Evolutionary conservation across 2,888 invertebrate genomes (phyloP).

Genomic region (Hyposoter didymator): DNA sequence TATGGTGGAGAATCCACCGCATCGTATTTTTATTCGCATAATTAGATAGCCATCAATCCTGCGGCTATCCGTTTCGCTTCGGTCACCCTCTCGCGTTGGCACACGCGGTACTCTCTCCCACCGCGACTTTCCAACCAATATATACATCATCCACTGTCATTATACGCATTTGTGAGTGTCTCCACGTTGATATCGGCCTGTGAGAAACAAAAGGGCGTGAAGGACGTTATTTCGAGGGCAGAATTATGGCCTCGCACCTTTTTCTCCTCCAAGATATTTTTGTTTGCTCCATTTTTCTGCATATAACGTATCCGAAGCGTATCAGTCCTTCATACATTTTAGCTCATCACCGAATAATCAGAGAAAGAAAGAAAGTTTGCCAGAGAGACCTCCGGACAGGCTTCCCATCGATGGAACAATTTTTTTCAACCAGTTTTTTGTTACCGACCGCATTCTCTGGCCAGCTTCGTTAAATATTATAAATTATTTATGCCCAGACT

Average conservation of each 20-base stretch:
- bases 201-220: conserved; percentile 20
- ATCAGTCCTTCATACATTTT: conserved; percentile 48
- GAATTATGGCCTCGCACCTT: background rate
- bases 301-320: conserved; percentile 6
- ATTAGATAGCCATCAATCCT: conserved; percentile 81
- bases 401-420: conserved; percentile 33
- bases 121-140: conserved; percentile 30
- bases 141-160: conserved; percentile 37
- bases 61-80: conserved; percentile 70
- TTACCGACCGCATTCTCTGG: conserved; percentile 22
- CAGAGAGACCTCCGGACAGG: conserved; percentile 3
- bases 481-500: conserved; percentile 60
- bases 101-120: conserved; percentile 57
- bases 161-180: conserved; percentile 20
- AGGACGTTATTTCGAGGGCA: background rate
- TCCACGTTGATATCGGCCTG: background rate
- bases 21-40: conserved; percentile 77
- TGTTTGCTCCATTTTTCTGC: background rate
- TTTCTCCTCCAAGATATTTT: background rate
- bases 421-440: conserved; percentile 38
- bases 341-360: conserved; percentile 43
- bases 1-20: conserved; percentile 51
- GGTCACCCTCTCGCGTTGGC: conserved; percentile 40
- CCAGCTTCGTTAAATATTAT: conserved; percentile 63
- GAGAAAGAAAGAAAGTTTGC: background rate